Percentiles rank a stretch among this genome's conserved stretches.
Evolutionary conservation across 2,888 invertebrate species (phyloP).

Genomic region (Sphecodes monilicornis): DNA sequence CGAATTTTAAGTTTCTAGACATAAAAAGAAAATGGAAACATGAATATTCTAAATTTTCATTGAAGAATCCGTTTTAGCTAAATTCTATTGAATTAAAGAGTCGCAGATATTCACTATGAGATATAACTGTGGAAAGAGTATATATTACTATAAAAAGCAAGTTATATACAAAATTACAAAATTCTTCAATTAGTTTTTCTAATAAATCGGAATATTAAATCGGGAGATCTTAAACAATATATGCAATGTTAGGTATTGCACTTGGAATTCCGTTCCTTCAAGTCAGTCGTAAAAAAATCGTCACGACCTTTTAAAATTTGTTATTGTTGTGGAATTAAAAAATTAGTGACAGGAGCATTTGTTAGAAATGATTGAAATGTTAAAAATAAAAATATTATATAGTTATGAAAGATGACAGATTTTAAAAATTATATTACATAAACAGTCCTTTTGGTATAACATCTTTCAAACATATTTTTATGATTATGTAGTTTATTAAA

Average conservation of each 20-base stretch:
- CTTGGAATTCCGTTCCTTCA: not conserved
- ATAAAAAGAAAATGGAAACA: no score
- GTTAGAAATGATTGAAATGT: not conserved
- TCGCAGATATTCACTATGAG: no score
- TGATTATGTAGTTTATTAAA: not conserved
- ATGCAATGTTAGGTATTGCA: not conserved
- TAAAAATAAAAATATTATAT: not conserved
- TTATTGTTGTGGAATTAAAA: not conserved
- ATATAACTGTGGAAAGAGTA: no score
- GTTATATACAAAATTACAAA: not conserved
- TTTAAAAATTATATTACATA: slow-evolving; percentile 1
- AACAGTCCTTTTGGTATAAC: not conserved
- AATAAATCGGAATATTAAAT: not conserved
- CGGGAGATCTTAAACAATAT: not conserved
- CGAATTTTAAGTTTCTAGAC: no score
- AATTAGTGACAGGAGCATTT: not conserved
- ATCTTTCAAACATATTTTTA: not conserved
- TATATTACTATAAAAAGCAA: no score
- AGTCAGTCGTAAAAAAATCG: not conserved
- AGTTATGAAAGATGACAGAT: not conserved
- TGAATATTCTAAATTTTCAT: no score
- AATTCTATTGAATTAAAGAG: no score
- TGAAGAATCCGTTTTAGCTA: no score
- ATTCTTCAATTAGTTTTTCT: not conserved
- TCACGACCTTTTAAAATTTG: not conserved